Base-by-base conservation (phyloP, 2,888 invertebrate genomes). In the Rhaphigaster nebulosa region DNA sequence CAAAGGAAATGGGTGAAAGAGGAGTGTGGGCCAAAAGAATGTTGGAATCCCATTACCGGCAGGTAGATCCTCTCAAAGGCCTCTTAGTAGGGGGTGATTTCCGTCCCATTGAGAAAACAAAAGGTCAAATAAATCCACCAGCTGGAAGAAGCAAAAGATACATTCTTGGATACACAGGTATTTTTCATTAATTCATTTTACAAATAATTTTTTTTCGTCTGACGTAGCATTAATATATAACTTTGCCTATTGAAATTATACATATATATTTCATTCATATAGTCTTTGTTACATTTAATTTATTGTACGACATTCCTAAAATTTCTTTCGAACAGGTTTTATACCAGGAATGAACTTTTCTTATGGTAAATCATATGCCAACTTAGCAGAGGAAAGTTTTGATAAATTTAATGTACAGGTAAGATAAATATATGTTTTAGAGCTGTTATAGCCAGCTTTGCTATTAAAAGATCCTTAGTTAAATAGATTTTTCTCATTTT, bases 151-250 rank as follows among this genome's bases (percentile, higher is more conserved):
- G 94, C 56, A 94, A 95, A 12, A 94, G 94, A 12, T 96, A 96
- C 93, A 96, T 96, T 93, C 95, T 96, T 29, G 96, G 96, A 29
- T 96, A 96, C 93, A 96, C 96, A 91, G 96, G 96, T 94, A 93
- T 92, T 18, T 60, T 76, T 76, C 34, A 76, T 76, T 84, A 41
- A 80, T 20, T 23, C 8, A 80, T 0, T 26, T 76, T 76, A 5
- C 38, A 38, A 41, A 38, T 15, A 80, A 18, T 5, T 76, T 76
- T n/a, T n/a, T 41, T 38, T 41, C 23, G 13, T 41, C 10, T n/a
- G 29, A 34, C 0, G 1, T 76, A 70, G 3, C 1, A 20, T n/a
- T n/a, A 65, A 6, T 12, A 65, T 65, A 13, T n/a, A n/a, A n/a
- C 13, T 29, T 29, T 65, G 26, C 65, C 3, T 18, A 60, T n/a